phyloP scores from a whole-genome alignment of 2,113 vertebrate species.

The Phyllopteryx taeniolatus region DNA sequence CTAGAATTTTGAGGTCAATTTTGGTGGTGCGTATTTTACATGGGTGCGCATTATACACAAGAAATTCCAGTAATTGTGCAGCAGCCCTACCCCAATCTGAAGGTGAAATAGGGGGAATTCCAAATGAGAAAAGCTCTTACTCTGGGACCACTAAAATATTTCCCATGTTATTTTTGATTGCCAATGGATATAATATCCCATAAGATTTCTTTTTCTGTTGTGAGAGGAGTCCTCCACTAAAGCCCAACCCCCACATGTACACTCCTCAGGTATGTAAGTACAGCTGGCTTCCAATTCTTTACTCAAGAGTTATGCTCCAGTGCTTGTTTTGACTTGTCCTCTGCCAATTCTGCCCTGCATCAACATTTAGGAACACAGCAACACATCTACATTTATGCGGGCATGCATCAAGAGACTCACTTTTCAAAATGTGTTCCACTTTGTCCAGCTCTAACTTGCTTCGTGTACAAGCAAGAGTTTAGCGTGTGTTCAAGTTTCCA shows the following conservation, averaged over 20 bases:
- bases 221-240: conserved; percentile 2
- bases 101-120: not conserved
- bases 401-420: not conserved
- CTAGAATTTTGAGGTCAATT: too few relatives aligned
- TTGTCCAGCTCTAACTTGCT: conserved; percentile 31
- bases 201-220: not conserved
- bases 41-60: too few relatives aligned
- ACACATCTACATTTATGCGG: not conserved
- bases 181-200: not conserved
- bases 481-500: conserved; percentile 14
- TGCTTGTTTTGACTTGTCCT: conserved; percentile 53
- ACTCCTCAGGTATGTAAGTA: conserved; percentile 57
- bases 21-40: too few relatives aligned
- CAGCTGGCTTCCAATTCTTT: conserved; percentile 40
- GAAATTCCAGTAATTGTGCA: too few relatives aligned
- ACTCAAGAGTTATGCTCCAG: conserved; percentile 35
- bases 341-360: conserved; percentile 18
- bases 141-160: not conserved
- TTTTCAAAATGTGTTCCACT: not conserved
- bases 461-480: conserved; percentile 35
- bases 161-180: not conserved
- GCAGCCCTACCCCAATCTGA: too few relatives aligned
- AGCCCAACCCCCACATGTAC: conserved; percentile 40
- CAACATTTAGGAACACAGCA: not conserved
- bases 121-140: not conserved